A percentile compares a stretch with the other conserved stretches of the same genome.
Evolutionary conservation across 2,113 vertebrate species (phyloP).

Genomic region (Tachysurus vachellii): DNA sequence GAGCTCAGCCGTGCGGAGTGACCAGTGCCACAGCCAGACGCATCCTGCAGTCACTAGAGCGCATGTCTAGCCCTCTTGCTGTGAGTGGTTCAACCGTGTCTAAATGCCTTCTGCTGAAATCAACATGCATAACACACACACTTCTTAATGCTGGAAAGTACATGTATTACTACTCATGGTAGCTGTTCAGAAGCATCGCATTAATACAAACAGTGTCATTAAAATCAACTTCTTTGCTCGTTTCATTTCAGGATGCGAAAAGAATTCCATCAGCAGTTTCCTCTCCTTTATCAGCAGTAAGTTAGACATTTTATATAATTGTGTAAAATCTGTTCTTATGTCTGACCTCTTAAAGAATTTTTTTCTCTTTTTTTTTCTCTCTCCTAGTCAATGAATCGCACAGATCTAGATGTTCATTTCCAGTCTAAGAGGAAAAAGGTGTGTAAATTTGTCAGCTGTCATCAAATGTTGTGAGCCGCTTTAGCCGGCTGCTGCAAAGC

Average conservation of each 20-base stretch:
- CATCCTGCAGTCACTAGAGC: conserved; percentile 93
- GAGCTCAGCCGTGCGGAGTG: conserved; percentile 84
- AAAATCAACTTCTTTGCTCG: conserved; percentile 27
- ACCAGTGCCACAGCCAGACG: conserved; percentile 92
- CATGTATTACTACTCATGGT: neutral
- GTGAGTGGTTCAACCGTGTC: conserved; percentile 69
- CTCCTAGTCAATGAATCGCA: conserved; percentile 75
- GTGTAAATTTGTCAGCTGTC: conserved; percentile 51
- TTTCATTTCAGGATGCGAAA: conserved; percentile 85
- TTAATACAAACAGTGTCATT: neutral
- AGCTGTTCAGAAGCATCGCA: neutral
- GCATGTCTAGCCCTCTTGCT: conserved; percentile 94
- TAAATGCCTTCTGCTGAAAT: neutral
- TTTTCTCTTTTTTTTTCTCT: neutral
- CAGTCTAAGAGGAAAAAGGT: conserved; percentile 84
- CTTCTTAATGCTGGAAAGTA: neutral
- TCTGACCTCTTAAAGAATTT: neutral
- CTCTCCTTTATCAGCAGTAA: conserved; percentile 82
- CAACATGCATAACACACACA: neutral
- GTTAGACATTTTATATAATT: conserved; percentile 55
- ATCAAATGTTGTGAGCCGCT: neutral
- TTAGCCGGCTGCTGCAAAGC: neutral
- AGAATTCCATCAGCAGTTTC: conserved; percentile 85
- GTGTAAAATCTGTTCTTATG: neutral
- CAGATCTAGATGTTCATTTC: conserved; percentile 69